Evolutionary conservation across 2,797 vertebrate species (phyloP), one percentile per base, ranked within the genome.

Genomic region (Chromobotia macracanthus): DNA sequence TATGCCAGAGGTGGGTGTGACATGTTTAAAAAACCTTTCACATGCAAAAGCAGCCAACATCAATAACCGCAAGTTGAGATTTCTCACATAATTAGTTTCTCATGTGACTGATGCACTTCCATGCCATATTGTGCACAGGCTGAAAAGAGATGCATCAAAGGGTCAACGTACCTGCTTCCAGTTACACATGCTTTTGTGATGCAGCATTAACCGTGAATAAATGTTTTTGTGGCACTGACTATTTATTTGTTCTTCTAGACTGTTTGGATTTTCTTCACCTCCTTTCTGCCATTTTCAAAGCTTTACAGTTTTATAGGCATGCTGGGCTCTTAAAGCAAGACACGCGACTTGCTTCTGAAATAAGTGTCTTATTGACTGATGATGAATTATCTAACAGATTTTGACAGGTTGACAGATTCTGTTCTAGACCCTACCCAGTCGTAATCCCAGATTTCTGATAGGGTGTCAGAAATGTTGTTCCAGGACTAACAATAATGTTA

Each of bases 151-250:
- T 2, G 18, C 31, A 41, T 64, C 61, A 64, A 38, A 19, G 19
- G 0, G 3, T 6, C 5, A 13, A 72, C 61, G 61, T 61, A 28
- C 76, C 46, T 44, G 76, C 56, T 53, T 71, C 10, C 61, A 64
- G 63, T 63, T 70, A 51, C 55, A 78, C 67, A 56, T 63, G 46
- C 56, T 63, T 77, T 75, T 75, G 70, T 67, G 28, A n/a, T 31
- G 28, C 23, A 60, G 50, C 35, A 79, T 70, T 69, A n/a, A 46
- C 13, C 7, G 12, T 71, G 63, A 61, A 73, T 63, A n/a, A 18
- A 23, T 63, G 31, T 55, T 73, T 78, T 50, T 80, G 76, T 48
- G 12, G 84, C 74, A 77, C 78, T 61, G 60, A 55, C 85, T 4
- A 79, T 61, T 86, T 74, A 78, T 44, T 51, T 48, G 60, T 61